Evolutionary conservation across 1,140 invertebrate species (phyloP), one percentile per base, ranked within the genome.

Genomic region (Zelostemma sp.): DNA sequence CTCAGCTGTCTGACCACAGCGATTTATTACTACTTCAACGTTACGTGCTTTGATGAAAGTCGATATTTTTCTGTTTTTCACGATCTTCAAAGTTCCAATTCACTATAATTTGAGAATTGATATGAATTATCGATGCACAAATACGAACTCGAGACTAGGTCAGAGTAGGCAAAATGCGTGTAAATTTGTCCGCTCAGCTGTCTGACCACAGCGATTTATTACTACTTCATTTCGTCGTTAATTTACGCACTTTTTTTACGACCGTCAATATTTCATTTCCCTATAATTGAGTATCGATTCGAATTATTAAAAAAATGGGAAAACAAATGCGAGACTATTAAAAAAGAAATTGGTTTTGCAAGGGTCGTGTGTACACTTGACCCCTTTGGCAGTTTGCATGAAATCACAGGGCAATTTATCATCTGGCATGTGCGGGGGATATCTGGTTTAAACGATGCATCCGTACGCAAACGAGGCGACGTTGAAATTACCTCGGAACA

Each of bases 61-160:
- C n/a, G n/a, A n/a, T n/a, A n/a, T n/a, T n/a, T n/a, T n/a, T n/a
- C n/a, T n/a, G n/a, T 8, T 28, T 4, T 28, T 8, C 25, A 28
- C 25, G 25, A 28, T 8, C 3, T 3, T 8, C 25, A n/a, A n/a
- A n/a, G n/a, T n/a, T n/a, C n/a, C n/a, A n/a, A n/a, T n/a, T n/a
- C n/a, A 8, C 25, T 28, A 8, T 28, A 28, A 28, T 28, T 28
- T n/a, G n/a, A 49, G 60, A 74, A 77, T 75, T 59, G 70, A 74
- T 77, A 75, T 65, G 68, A 74, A 77, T 71, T 68, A 49, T n/a
- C n/a, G 57, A 19, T 46, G 57, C 68, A 61, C 63, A 68, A 73
- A 74, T 71, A 68, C 47, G 16, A 63, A 63, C 14, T 38, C 50
- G 19, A 41, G 45, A 65, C 47, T 46, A 16, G 35, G 38, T 33